phyloP scores from a whole-genome alignment of 2,888 invertebrate species.

The Watsonalla cultraria region DNA sequence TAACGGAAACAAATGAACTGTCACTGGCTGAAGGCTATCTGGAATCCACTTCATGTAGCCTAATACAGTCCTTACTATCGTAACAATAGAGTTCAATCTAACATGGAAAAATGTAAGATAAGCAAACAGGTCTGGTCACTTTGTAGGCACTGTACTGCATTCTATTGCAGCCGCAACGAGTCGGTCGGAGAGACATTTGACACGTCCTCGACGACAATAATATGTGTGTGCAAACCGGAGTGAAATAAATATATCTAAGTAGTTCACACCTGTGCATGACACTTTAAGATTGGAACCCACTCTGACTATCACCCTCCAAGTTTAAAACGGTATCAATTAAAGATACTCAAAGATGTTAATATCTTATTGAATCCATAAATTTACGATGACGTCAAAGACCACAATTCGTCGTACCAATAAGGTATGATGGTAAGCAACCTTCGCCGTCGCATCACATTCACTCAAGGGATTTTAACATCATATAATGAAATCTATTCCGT shows the following conservation, averaged over 20 bases:
- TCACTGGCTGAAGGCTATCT: conserved; percentile 60
- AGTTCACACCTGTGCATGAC: conserved; percentile 16
- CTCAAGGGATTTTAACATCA: conserved; percentile 27
- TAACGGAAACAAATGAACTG: conserved; percentile 74
- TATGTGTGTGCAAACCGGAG: conserved; percentile 52
- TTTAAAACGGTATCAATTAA: too few species aligned
- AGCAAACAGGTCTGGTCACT: conserved; percentile 65
- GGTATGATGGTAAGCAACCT: too few species aligned
- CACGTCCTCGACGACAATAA: conserved; percentile 64
- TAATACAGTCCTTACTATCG: conserved; percentile 25
- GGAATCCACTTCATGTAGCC: conserved; percentile 23
- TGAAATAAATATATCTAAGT: conserved; percentile 34
- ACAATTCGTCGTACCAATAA: too few species aligned
- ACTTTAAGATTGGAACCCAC: neutral
- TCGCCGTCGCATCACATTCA: conserved; percentile 7
- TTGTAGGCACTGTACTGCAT: conserved; percentile 61
- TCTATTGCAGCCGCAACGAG: conserved; percentile 66
- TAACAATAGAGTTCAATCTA: conserved; percentile 33
- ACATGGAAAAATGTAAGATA: conserved; percentile 33
- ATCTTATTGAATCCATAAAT: too few species aligned
- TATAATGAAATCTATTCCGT: conserved; percentile 55
- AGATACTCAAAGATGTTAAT: too few species aligned
- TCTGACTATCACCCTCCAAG: too few species aligned
- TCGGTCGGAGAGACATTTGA: conserved; percentile 68
- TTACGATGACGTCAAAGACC: too few species aligned